phyloP scores from a whole-genome alignment of 2,113 vertebrate genomes.

The Petrocephalus zakoni region DNA sequence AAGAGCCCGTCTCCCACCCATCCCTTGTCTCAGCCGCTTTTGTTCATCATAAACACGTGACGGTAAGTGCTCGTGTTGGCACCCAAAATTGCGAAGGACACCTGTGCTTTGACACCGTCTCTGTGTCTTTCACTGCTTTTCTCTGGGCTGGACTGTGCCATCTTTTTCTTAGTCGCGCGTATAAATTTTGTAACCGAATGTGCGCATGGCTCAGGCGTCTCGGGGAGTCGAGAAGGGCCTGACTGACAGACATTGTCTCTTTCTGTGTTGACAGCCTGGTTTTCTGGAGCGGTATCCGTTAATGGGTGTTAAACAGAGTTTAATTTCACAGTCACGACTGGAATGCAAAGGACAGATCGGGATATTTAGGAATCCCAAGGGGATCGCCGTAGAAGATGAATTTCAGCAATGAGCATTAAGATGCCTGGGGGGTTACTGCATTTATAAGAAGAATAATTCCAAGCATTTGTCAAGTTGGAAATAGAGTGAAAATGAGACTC shows the following conservation, averaged over 20 bases:
- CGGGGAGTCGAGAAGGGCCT: not conserved
- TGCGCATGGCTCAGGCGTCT: not conserved
- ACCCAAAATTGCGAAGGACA: not conserved
- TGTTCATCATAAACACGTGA: not conserved
- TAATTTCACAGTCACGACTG: conserved; percentile 1
- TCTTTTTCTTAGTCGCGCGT: not conserved
- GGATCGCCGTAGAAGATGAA: conserved; percentile 8
- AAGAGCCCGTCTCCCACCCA: not conserved
- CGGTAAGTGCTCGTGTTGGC: not conserved
- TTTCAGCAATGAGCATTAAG: conserved; percentile 7
- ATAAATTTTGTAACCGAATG: not conserved
- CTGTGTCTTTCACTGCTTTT: not conserved
- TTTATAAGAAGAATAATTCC: not conserved
- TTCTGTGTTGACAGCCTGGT: not conserved
- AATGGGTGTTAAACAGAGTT: conserved; percentile 5
- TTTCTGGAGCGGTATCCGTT: not conserved
- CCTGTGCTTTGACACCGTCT: not conserved
- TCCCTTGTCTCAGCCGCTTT: not conserved
- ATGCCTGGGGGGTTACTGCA: not conserved
- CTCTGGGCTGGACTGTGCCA: not conserved
- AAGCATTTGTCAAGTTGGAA: not conserved
- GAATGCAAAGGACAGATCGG: not conserved
- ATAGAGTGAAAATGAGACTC: conserved; percentile 5
- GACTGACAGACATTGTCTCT: not conserved
- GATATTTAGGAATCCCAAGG: not conserved